These are phyloP conservation scores for Acanthosepion esculentum DNA, from an alignment of 2,888 invertebrate species.

Conservation along the genomic window DNA sequence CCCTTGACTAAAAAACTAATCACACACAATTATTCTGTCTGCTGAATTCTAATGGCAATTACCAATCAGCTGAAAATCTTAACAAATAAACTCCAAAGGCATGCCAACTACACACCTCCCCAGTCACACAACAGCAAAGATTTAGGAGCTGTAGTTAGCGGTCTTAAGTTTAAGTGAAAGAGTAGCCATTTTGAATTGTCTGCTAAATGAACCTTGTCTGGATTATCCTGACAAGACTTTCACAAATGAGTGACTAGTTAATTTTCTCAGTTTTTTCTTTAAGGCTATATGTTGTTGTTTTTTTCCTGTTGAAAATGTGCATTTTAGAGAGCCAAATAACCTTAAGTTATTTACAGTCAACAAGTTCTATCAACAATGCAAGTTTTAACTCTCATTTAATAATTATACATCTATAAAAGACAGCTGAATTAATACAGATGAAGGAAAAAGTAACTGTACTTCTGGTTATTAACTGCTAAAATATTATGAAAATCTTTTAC, in stretches of 20 bases:
- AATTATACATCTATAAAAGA: no score
- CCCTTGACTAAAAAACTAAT: not conserved
- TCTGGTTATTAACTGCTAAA: no score
- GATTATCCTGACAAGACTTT: not conserved
- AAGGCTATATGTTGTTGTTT: not conserved
- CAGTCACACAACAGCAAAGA: not conserved
- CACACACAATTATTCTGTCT: not conserved
- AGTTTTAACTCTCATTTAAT: no score
- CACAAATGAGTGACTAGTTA: not conserved
- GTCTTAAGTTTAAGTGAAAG: not conserved
- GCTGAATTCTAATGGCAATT: conserved; percentile 33
- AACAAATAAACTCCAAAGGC: not conserved
- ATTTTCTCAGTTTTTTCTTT: not conserved
- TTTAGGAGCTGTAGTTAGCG: not conserved
- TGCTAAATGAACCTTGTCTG: not conserved
- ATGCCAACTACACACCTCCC: not conserved
- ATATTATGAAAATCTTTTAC: no score
- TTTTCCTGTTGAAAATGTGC: not conserved
- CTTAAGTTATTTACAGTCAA: not conserved
- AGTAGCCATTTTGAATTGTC: not conserved
- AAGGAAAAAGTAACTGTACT: no score
- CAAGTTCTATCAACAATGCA: not conserved
- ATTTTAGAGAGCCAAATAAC: not conserved
- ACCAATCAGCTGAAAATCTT: conserved; percentile 7
- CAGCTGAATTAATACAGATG: no score